Percentiles rank a stretch among this genome's conserved stretches.
These are phyloP conservation scores for Chloroclysta siterata DNA, from an alignment of 2,888 invertebrate species.

Conservation along the genomic window DNA sequence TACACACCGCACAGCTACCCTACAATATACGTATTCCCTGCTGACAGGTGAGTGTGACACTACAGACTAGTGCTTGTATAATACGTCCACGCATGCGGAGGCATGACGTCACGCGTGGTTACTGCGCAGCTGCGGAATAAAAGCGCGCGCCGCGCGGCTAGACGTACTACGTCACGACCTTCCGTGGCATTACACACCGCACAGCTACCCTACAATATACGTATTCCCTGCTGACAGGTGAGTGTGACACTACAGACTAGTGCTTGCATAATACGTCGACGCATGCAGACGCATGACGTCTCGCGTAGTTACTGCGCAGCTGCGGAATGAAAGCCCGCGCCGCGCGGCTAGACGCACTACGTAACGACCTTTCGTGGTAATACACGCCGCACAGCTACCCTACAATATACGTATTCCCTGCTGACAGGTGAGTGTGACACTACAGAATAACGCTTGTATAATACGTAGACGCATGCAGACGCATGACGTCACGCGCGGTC, in stretches of 20 bases:
- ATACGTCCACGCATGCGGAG: constrained; percentile 85
- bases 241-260: too few relatives aligned
- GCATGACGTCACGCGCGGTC: too few relatives aligned
- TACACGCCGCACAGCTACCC: constrained; percentile 86
- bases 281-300: constrained; percentile 89
- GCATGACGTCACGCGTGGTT: constrained; percentile 19
- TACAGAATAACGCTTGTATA: too few relatives aligned
- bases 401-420: too few relatives aligned
- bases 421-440: too few relatives aligned
- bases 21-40: constrained; percentile 91
- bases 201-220: constrained; percentile 46
- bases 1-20: constrained; percentile 92
- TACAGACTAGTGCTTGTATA: too few relatives aligned
- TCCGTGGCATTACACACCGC: constrained; percentile 94
- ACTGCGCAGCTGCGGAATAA: constrained; percentile 79
- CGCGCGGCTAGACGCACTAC: constrained; percentile 91
- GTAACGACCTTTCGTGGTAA: constrained; percentile 95
- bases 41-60: constrained; percentile 83
- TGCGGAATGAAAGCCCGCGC: constrained; percentile 69
- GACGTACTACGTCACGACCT: constrained; percentile 94
- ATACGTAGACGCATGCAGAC: too few relatives aligned
- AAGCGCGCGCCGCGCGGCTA: constrained; percentile 85
- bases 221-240: too few relatives aligned
- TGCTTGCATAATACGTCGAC: constrained; percentile 91
- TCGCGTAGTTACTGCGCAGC: constrained; percentile 87